Percentiles rank a stretch among this genome's conserved stretches.
Conservation (phyloP, 2,888 invertebrate species). For the Dugesia japonica region DNA sequence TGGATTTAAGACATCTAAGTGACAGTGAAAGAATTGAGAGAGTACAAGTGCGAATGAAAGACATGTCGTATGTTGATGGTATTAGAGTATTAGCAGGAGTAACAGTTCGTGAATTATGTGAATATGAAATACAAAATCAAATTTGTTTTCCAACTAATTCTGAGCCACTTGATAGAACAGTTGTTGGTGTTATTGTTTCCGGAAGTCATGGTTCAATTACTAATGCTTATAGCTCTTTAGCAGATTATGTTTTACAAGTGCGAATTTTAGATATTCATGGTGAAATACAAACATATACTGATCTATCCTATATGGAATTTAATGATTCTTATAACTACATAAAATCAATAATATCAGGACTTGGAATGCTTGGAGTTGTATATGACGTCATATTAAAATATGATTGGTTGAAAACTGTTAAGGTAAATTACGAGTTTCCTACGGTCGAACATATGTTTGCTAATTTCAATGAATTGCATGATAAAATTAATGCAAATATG, state of each 20-base stretch:
- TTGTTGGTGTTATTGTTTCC: slow-evolving; percentile 24
- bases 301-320: background rate
- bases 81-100: slow-evolving; percentile 26
- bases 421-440: slow-evolving; percentile 20
- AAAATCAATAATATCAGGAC: background rate
- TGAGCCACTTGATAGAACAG: slow-evolving; percentile 4
- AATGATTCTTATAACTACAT: background rate
- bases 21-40: slow-evolving; percentile 21
- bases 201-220: slow-evolving; percentile 11
- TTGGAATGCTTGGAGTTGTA: slow-evolving; percentile 30
- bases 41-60: background rate
- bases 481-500: background rate
- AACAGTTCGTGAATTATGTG: slow-evolving; percentile 12
- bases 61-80: background rate
- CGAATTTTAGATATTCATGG: slow-evolving; percentile 24
- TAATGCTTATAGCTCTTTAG: background rate
- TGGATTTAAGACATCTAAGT: slow-evolving; percentile 11
- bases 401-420: background rate
- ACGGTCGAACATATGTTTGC: background rate
- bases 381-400: slow-evolving; percentile 30
- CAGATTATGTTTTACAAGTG: slow-evolving; percentile 24
- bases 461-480: background rate
- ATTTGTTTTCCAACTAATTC: slow-evolving; percentile 8
- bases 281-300: background rate
- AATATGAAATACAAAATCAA: slow-evolving; percentile 27